Evolutionary conservation across 2,113 vertebrate species (phyloP).

Genomic region (Sphaerodactylus townsendi): DNA sequence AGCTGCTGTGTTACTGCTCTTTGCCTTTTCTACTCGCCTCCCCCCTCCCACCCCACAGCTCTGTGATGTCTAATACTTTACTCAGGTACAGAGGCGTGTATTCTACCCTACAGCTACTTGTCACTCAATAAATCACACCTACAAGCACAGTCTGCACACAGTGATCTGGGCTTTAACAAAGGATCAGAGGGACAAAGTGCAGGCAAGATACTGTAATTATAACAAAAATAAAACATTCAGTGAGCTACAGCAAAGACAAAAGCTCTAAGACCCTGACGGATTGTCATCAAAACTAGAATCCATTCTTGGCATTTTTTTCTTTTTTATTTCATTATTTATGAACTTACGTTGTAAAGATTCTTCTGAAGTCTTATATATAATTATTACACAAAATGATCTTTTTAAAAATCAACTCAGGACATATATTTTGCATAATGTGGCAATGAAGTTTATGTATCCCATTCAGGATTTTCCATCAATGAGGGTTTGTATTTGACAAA

Average conservation of each 20-base stretch:
- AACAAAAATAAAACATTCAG: conserved; percentile 77
- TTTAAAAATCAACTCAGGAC: not conserved
- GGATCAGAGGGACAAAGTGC: conserved; percentile 83
- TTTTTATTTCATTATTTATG: conserved; percentile 58
- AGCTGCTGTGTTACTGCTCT: conserved; percentile 79
- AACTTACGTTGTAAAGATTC: conserved; percentile 29
- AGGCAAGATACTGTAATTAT: conserved; percentile 82
- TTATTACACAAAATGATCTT: not conserved
- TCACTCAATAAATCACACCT: conserved; percentile 88
- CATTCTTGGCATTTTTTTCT: conserved; percentile 19
- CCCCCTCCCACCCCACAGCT: conserved; percentile 56
- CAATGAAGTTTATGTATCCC: not conserved
- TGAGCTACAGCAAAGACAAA: conserved; percentile 49
- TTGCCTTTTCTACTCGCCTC: conserved; percentile 68
- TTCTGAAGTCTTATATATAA: not conserved
- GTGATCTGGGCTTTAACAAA: conserved; percentile 79
- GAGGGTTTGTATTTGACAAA: not conserved
- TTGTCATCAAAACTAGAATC: conserved; percentile 57
- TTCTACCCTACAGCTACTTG: conserved; percentile 84
- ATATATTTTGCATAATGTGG: not conserved
- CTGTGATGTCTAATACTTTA: conserved; percentile 84
- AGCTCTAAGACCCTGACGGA: conserved; percentile 65
- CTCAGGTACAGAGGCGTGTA: conserved; percentile 79
- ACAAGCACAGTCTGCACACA: conserved; percentile 72
- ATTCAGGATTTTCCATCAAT: not conserved